Evolutionary conservation across 2,888 invertebrate species (phyloP).

Genomic region (Carpatolechia fugitivella): DNA sequence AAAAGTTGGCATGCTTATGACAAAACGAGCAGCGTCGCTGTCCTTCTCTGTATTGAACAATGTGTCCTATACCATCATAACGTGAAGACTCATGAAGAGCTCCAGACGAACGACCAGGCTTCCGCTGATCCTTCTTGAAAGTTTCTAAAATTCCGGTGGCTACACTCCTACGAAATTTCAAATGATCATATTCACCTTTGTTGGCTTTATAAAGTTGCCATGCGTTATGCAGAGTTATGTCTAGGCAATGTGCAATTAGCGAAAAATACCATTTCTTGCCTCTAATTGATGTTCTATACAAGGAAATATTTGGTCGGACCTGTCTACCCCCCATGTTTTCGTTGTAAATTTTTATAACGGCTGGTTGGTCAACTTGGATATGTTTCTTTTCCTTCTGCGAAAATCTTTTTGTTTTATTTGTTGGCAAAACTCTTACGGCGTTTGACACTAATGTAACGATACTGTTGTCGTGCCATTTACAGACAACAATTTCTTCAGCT

Average conservation of each 20-base stretch:
- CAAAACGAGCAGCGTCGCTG: neutral
- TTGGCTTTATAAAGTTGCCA: constrained; percentile 16
- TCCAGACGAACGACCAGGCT: neutral
- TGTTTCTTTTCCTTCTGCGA: constrained; percentile 9
- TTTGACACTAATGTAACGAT: neutral
- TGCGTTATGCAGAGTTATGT: constrained; percentile 17
- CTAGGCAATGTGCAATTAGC: constrained; percentile 11
- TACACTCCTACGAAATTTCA: constrained; percentile 12
- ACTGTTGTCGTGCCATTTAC: constrained; percentile 22
- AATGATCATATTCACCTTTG: constrained; percentile 13
- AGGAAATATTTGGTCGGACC: neutral
- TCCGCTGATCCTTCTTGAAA: neutral
- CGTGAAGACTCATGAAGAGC: neutral
- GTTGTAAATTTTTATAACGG: constrained; percentile 8
- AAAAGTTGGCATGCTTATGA: neutral
- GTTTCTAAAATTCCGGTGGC: neutral
- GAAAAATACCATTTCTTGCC: constrained; percentile 17
- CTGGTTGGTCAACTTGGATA: constrained; percentile 7
- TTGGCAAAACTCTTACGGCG: neutral
- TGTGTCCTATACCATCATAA: neutral
- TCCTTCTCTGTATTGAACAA: neutral
- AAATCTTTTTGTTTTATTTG: constrained; percentile 10
- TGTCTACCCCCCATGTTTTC: constrained; percentile 5
- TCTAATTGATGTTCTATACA: constrained; percentile 14
- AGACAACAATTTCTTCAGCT: constrained; percentile 14